Evolutionary conservation across 2,113 vertebrate genomes (phyloP).

Genomic region (Lepisosteus osseus): DNA sequence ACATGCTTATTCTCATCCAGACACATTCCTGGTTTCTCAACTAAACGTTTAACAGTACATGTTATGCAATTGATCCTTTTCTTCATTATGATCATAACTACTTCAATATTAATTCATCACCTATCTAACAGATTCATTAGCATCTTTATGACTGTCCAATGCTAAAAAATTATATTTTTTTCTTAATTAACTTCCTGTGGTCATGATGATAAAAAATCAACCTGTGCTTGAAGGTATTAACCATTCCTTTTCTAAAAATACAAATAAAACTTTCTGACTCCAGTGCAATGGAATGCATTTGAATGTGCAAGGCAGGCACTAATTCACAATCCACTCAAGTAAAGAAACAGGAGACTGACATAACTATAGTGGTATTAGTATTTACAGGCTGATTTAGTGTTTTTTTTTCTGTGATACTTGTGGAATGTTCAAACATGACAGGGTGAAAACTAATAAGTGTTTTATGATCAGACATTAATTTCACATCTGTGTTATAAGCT

Average conservation of each 20-base stretch:
- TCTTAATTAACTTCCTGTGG: no score
- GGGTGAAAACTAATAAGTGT: neutral
- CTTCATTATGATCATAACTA: no score
- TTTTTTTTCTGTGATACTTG: neutral
- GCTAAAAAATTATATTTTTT: no score
- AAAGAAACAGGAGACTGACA: neutral
- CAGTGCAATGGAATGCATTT: neutral
- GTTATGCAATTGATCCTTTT: no score
- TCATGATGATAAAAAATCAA: no score
- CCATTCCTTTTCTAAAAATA: no score
- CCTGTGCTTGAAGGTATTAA: no score
- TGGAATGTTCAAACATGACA: neutral
- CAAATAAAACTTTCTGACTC: neutral
- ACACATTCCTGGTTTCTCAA: neutral
- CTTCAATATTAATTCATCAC: no score
- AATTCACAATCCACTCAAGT: neutral
- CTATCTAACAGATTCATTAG: no score
- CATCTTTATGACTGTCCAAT: no score
- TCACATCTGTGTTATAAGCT: neutral
- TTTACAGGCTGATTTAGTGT: neutral
- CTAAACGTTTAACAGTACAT: neutral
- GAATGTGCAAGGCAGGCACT: neutral
- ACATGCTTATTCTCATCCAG: neutral
- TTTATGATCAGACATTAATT: neutral
- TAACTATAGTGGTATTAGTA: neutral